Conservation (phyloP, 2,888 invertebrate genomes). For the Hylaea fasciaria region DNA sequence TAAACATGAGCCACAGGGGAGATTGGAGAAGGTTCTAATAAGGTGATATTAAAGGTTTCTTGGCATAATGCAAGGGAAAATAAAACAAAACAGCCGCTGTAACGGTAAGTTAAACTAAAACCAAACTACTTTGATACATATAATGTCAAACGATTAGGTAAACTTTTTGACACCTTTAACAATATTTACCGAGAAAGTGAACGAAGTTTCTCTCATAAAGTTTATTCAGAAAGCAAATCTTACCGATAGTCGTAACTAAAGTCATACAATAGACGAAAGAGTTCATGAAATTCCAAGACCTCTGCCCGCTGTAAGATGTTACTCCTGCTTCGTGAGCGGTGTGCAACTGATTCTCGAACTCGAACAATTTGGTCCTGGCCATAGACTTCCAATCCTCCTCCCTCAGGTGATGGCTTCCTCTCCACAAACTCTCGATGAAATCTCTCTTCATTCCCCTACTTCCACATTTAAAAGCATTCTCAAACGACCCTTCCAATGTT, state of each 20-base stretch:
- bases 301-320: conserved; percentile 92
- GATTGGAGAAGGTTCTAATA: neutral
- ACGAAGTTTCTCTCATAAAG: neutral
- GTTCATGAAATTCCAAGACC: conserved; percentile 95
- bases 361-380: conserved; percentile 91
- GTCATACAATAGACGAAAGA: conserved; percentile 94
- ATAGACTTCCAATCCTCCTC: conserved; percentile 96
- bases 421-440: conserved; percentile 93
- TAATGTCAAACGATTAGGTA: too few species aligned
- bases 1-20: neutral
- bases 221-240: conserved; percentile 58
- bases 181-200: too few species aligned
- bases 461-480: conserved; percentile 94
- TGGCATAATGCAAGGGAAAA: neutral
- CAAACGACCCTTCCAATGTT: conserved; percentile 93
- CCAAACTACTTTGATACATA: too few species aligned
- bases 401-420: conserved; percentile 90
- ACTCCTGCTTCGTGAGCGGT: conserved; percentile 93
- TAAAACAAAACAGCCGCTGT: too few species aligned
- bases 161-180: neutral
- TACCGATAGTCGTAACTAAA: conserved; percentile 95
- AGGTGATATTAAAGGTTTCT: too few species aligned
- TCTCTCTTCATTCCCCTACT: conserved; percentile 94
- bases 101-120: too few species aligned
- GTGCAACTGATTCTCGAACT: conserved; percentile 94